Evolutionary conservation across 2,797 vertebrate genomes (phyloP), one percentile per base, ranked within the genome.

Genomic region (Carduelis carduelis): DNA sequence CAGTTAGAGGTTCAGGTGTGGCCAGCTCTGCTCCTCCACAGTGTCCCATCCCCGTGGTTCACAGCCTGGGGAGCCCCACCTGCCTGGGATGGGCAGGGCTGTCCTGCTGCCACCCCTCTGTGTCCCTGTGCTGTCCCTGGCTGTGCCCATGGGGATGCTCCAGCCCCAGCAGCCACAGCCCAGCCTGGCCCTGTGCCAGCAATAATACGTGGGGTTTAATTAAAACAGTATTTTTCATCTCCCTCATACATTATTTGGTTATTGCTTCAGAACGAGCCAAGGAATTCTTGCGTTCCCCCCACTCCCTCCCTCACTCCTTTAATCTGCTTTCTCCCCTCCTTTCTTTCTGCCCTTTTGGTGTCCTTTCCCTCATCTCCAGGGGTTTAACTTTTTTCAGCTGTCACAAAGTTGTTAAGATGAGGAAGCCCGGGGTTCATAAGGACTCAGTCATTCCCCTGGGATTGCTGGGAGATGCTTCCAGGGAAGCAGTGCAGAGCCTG

Each of bases 221-320:
- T 95, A 96, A 93, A 91, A 60, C 90, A 66, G 55, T 65, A 43
- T 93, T 96, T 91, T 86, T 88, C 93, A 65, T 94, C 95, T 94
- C 74, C 41, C 72, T 64, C 55, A 3, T 90, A 30, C 21, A 0
- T 94, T 89, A 80, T 53, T 91, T 77, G 86, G 63, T 95, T 95
- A 90, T 96, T 92, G 57, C 94, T 94, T 77, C 44, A 22, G 90
- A 93, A 66, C 1, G 37, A 93, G 95, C 87, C 91, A 89, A 95
- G 90, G 89, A 96, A 96, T 87, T 91, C 41, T 72, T 93, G 56
- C n/a, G 12, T 66, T 39, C 44, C 37, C 41, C 59, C 17, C n/a
- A 28, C 53, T 77, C 89, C 52, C 41, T 82, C 30, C 32, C 23
- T 55, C 9, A 2, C 61, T 65, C 76, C 83, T 81, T 84, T 28